Base-by-base conservation (phyloP, 35 echinoderm and acorn worm genomes). In the Ophioderma brevispina region DNA sequence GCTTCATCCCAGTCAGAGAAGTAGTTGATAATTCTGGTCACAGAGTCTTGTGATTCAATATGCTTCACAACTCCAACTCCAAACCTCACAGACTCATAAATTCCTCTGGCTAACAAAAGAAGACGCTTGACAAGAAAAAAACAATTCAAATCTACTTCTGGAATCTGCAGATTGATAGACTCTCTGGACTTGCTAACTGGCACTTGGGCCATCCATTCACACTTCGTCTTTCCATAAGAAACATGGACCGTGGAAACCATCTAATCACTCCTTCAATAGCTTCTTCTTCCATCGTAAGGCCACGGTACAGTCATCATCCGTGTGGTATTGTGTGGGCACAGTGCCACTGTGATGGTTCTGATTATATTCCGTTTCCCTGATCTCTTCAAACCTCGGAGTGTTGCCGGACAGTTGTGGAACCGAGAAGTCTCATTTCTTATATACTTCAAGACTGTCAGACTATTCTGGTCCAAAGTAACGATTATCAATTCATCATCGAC, bases 351-450 rank as follows among this genome's bases (percentile, higher is more conserved):
- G 21, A 40, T 39, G 89, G 39, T 6, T 64, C n/a, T 21, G 0
- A 84, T 63, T 32, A n/a, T n/a, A n/a, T n/a, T n/a, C n/a, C n/a
- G n/a, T 36, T 82, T 32, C 40, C 75, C 43, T 89, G 92, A 94
- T 94, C 6, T 33, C 40, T 2, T 63, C 33, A 13, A 95, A 13
- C 28, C 88, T 36, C n/a, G n/a, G n/a, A n/a, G n/a, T 30, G 91
- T 94, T 2, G 88, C 93, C 23, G 87, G 82, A 87, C 91, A 94
- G 11, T 81, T 94, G 8, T 87, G 75, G 31, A 94, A 94, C 21
- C 93, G 13, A 39, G 75, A 85, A 17, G 49, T 56, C n/a, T 80
- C 42, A 81, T 78, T 91, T 35, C 49, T 64, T 0, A 94, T 91
- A 38, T 94, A 94, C 39, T 80, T 39, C 1, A 94, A 82, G n/a